phyloP scores from a whole-genome alignment of 2,113 vertebrate species.

The Ophiodon elongatus region DNA sequence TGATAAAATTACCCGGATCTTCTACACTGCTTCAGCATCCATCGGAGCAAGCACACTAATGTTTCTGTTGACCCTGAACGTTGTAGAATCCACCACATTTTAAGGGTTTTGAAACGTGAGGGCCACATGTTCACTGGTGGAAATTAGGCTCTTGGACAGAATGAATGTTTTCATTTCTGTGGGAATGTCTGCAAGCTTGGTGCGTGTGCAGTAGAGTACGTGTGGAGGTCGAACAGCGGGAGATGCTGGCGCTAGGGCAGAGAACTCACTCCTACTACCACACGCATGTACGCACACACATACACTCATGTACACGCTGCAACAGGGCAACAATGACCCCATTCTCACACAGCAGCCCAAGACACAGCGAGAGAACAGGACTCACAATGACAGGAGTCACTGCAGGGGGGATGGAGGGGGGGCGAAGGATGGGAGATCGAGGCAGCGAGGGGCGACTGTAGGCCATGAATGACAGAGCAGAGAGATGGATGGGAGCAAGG shows the following conservation, averaged over 20 bases:
- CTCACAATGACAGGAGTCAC: conserved; percentile 81
- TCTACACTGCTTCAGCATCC: too few species aligned
- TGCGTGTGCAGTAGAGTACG: background rate
- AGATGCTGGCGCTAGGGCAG: conserved; percentile 46
- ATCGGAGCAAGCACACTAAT: too few species aligned
- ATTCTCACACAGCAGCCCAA: conserved; percentile 81
- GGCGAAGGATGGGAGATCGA: conserved; percentile 46
- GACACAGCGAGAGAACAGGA: conserved; percentile 74
- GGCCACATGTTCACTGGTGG: background rate
- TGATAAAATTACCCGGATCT: too few species aligned
- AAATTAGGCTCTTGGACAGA: background rate
- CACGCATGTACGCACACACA: conserved; percentile 8
- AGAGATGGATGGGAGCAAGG: conserved; percentile 63
- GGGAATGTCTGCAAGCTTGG: conserved; percentile 3
- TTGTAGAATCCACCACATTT: background rate
- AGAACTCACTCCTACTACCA: conserved; percentile 45
- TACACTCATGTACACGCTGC: conserved; percentile 44
- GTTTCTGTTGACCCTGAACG: background rate
- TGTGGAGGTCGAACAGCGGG: conserved; percentile 57
- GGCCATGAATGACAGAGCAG: conserved; percentile 62
- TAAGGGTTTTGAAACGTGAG: background rate
- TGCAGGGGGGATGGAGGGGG: conserved; percentile 37
- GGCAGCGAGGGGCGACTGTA: conserved; percentile 55
- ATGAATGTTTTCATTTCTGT: background rate
- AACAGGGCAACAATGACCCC: conserved; percentile 83